Percentiles rank a stretch among this genome's conserved stretches.
These are phyloP conservation scores for Cybosia mesomella DNA, from an alignment of 2,888 invertebrate species.

Conservation along the genomic window DNA sequence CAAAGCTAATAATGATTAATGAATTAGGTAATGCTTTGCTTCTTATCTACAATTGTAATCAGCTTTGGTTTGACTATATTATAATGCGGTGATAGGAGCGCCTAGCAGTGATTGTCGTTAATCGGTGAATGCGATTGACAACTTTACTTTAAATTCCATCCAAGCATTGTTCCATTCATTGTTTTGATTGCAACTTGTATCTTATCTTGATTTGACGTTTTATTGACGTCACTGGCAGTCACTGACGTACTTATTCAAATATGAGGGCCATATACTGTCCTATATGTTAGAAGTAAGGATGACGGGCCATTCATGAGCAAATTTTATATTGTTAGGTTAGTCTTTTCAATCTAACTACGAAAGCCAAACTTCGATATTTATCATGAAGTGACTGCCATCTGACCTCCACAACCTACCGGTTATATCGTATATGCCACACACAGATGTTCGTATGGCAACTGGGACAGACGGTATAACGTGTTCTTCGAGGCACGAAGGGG, in stretches of 20 bases:
- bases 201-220: background rate
- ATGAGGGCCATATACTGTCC: background rate
- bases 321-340: background rate
- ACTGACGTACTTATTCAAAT: background rate
- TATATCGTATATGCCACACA: no score
- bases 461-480: no score
- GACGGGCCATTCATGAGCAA: background rate
- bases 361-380: no score
- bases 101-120: background rate
- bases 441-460: no score
- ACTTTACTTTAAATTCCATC: background rate
- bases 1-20: slow-evolving; percentile 57
- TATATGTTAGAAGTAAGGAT: background rate
- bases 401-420: no score
- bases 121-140: background rate
- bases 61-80: slow-evolving; percentile 64
- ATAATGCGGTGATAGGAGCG: slow-evolving; percentile 55
- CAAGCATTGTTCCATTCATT: background rate
- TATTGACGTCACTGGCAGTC: background rate
- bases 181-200: background rate
- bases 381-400: no score
- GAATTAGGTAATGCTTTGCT: slow-evolving; percentile 69
- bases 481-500: no score
- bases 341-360: no score
- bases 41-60: slow-evolving; percentile 84